Evolutionary conservation across 1,140 invertebrate species (phyloP), one percentile per base, ranked within the genome.

Genomic region (Leptinotarsa defecta): DNA sequence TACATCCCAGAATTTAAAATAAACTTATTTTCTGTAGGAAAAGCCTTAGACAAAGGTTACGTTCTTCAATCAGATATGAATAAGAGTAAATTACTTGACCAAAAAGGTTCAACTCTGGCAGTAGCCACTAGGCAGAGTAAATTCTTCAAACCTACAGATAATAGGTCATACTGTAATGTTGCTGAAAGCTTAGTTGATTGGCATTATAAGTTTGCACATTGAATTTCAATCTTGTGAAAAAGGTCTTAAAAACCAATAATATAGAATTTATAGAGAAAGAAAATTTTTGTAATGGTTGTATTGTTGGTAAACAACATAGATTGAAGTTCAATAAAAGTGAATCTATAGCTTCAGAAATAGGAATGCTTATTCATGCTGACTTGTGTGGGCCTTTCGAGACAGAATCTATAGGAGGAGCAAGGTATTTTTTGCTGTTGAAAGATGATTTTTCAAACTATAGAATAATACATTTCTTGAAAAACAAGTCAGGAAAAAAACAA

Each of bases 351-450:
- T n/a, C n/a, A n/a, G n/a, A n/a, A n/a, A n/a, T n/a, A n/a, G n/a
- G n/a, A n/a, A n/a, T n/a, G n/a, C n/a, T n/a, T n/a, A n/a, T n/a
- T n/a, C n/a, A n/a, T n/a, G n/a, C n/a, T n/a, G n/a, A n/a, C n/a
- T n/a, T n/a, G n/a, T n/a, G n/a, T n/a, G n/a, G n/a, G n/a, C n/a
- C n/a, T n/a, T n/a, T n/a, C n/a, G n/a, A n/a, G n/a, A n/a, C n/a
- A n/a, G n/a, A n/a, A n/a, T n/a, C n/a, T n/a, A n/a, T n/a, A n/a
- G n/a, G n/a, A n/a, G n/a, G n/a, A n/a, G 34, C 82, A 43, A 76
- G 77, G 19, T 86, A 86, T 77, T 86, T 86, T 76, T 27, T 52
- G 49, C 13, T 52, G 17, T 52, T 52, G 3, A 52, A 52, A 52
- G 3, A 52, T 52, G 49, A 52, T 52, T 52, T 52, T 3, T 52